Evolutionary conservation across 1,140 invertebrate species (phyloP).

Genomic region (Lasaia peninsularis): DNA sequence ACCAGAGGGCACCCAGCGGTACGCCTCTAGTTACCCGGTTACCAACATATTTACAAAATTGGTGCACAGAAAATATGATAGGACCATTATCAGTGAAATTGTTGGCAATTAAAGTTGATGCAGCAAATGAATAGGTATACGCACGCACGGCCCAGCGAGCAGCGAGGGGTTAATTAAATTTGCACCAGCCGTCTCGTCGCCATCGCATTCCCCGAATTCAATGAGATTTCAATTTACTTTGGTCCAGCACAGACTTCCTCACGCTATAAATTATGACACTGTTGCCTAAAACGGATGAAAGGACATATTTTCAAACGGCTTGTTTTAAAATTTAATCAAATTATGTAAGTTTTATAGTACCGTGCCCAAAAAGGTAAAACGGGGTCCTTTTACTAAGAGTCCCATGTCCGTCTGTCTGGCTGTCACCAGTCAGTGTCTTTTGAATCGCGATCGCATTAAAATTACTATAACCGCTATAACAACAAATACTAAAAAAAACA

Average conservation of each 20-base stretch:
- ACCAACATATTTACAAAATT: background rate
- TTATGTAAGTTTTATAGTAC: too few species aligned
- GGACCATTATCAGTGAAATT: background rate
- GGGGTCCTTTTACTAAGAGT: too few species aligned
- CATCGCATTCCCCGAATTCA: slow-evolving; percentile 73
- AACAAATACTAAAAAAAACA: too few species aligned
- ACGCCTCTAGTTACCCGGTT: too few species aligned
- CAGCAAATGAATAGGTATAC: slow-evolving; percentile 41
- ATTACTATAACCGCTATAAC: too few species aligned
- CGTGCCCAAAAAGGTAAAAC: too few species aligned
- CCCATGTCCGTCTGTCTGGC: too few species aligned
- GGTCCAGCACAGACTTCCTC: slow-evolving; percentile 48
- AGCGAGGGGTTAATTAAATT: slow-evolving; percentile 75
- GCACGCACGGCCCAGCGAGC: slow-evolving; percentile 55
- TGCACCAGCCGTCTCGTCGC: slow-evolving; percentile 63
- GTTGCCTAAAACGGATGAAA: slow-evolving; percentile 34
- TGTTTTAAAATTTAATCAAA: too few species aligned
- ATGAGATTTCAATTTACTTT: slow-evolving; percentile 77
- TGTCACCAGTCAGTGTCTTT: too few species aligned
- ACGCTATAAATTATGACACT: slow-evolving; percentile 57
- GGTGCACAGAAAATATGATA: background rate
- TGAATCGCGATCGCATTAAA: too few species aligned
- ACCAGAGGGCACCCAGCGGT: too few species aligned
- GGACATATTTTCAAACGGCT: too few species aligned
- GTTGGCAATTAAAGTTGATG: slow-evolving; percentile 26